Base-by-base conservation (phyloP, 2,888 invertebrate species). In the Nomada fabriciana region DNA sequence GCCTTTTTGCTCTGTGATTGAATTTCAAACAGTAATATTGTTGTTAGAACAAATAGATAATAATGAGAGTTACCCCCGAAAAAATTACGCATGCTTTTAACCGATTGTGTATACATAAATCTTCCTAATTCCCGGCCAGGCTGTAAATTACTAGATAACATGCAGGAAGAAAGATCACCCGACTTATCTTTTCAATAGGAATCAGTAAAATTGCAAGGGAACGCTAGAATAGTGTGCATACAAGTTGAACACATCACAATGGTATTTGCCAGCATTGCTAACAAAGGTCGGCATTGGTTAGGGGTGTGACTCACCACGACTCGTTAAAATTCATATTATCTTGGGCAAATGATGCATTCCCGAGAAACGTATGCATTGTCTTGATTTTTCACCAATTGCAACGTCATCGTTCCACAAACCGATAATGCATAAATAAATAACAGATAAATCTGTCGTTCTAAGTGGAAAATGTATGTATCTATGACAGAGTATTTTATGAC, bases 191-290 rank as follows among this genome's bases (percentile, higher is more conserved):
- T 73, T 79, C 53, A 78, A 80, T 88, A 86, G 80, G 68, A 88
- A 80, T 83, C 76, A 47, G 73, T 78, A 76, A 83, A 88, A 76
- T 77, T 80, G 76, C 61, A 63, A 59, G 69, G 11, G 11, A 43
- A 36, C 25, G 65, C 4, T 72, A 65, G 25, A 67, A 65, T 52
- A 67, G 55, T 53, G 53, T 52, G 20, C 18, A 71, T 53, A 70
- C 29, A 18, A 71, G 50, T 52, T n/a, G 15, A 47, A 55, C 63
- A 60, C 68, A 76, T 86, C 83, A 86, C 23, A 55, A 29, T 57
- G n/a, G 59, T 52, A 80, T 76, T 86, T 80, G 86, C 67, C 76
- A 57, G 43, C 47, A 64, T 36, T n/a, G 60, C 64, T 52, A 78
- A 83, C 78, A 86, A 83, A 83, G 76, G 60, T 78, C 76, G 70